A percentile compares a stretch with the other conserved stretches of the same genome.
Evolutionary conservation across 2,113 vertebrate species (phyloP).

Genomic region (Calyptomena viridis): DNA sequence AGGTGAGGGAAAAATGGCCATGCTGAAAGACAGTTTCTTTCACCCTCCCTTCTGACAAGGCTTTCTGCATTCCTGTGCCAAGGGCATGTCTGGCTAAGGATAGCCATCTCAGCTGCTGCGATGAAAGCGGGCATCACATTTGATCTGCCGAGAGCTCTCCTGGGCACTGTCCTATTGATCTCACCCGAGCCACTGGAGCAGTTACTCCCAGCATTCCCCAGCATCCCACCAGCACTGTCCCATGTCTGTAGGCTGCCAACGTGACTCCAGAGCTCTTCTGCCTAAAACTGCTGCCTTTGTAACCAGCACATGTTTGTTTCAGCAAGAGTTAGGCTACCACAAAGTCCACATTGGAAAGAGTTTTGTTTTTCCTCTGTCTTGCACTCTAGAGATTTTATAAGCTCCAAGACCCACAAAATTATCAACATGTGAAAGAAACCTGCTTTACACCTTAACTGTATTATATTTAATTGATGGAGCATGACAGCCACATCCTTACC

Average conservation of each 20-base stretch:
- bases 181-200: neutral
- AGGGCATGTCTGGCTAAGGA: neutral
- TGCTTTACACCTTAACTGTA: neutral
- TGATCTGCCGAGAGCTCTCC: neutral
- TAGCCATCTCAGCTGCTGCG: conserved; percentile 7
- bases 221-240: neutral
- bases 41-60: neutral
- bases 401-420: neutral
- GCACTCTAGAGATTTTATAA: neutral
- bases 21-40: conserved; percentile 8
- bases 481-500: neutral
- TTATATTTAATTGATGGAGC: neutral
- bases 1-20: neutral
- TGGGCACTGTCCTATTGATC: neutral
- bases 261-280: neutral
- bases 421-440: neutral
- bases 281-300: neutral
- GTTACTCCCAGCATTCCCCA: neutral
- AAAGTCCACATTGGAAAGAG: neutral
- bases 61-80: conserved; percentile 30
- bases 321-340: neutral
- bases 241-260: neutral
- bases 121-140: conserved; percentile 40
- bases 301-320: neutral
- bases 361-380: neutral